Percentiles rank a stretch among this genome's conserved stretches.
Conservation (phyloP, 2,113 vertebrate species). For the Neolamprologus ventralis region DNA sequence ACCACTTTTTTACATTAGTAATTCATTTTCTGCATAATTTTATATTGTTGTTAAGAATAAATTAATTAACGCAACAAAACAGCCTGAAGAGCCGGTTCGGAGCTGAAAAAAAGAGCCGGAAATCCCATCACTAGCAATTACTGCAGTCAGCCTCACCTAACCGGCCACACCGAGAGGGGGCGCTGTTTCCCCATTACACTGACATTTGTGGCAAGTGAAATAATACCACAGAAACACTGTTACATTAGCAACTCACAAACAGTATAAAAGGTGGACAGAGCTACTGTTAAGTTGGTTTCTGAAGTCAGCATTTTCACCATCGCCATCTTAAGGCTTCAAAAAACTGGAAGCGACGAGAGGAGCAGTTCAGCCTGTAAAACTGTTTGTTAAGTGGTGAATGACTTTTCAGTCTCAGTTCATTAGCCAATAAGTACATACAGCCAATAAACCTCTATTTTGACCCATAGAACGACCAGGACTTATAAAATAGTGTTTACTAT, state of each 20-base stretch:
- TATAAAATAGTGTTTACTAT: not conserved
- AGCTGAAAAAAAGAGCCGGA: no score
- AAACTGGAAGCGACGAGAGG: not conserved
- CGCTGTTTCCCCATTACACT: rapidly evolving
- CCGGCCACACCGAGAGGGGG: rapidly evolving
- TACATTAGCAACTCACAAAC: not conserved
- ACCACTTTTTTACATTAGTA: no score
- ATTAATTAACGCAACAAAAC: no score
- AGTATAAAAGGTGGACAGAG: not conserved
- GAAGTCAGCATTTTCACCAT: not conserved
- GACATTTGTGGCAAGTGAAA: not conserved
- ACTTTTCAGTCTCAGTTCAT: not conserved
- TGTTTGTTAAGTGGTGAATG: not conserved
- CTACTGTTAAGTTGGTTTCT: not conserved
- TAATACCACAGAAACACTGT: not conserved
- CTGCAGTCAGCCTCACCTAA: not conserved
- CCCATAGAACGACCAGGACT: rapidly evolving
- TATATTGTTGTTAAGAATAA: no score
- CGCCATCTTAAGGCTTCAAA: not conserved
- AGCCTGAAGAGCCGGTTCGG: no score
- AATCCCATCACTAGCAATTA: not conserved
- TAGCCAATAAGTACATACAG: not conserved
- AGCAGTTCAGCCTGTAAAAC: not conserved
- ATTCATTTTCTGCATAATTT: no score
- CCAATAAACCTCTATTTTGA: not conserved